phyloP scores from a whole-genome alignment of 2,797 vertebrate species.

The Chelon labrosus region DNA sequence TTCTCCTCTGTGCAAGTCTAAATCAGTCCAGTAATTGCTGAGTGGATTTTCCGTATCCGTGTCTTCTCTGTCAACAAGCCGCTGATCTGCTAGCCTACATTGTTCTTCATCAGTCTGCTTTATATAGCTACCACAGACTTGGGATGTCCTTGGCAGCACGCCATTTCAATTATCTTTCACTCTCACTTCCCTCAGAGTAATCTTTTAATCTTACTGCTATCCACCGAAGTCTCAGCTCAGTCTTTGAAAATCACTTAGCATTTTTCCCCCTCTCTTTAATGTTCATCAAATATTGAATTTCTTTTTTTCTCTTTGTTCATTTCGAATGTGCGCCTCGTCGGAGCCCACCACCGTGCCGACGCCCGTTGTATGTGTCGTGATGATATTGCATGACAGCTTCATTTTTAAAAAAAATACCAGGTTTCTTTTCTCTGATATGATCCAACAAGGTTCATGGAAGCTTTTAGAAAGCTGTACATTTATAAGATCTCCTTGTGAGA shows the following conservation, averaged over 20 bases:
- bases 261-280: slow-evolving; percentile 52
- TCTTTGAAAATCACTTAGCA: slow-evolving; percentile 72
- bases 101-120: slow-evolving; percentile 49
- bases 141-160: slow-evolving; percentile 58
- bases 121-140: slow-evolving; percentile 29
- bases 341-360: slow-evolving; percentile 9
- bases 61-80: slow-evolving; percentile 38
- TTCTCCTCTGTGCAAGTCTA: background rate
- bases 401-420: background rate
- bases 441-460: background rate
- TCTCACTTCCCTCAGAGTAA: slow-evolving; percentile 70
- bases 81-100: slow-evolving; percentile 43
- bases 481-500: background rate
- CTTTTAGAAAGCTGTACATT: background rate
- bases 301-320: slow-evolving; percentile 23
- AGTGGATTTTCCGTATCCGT: slow-evolving; percentile 23
- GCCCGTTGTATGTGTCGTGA: background rate
- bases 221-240: slow-evolving; percentile 54
- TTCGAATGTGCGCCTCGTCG: slow-evolving; percentile 15
- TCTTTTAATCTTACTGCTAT: slow-evolving; percentile 71
- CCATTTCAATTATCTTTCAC: slow-evolving; percentile 77
- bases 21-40: slow-evolving; percentile 1
- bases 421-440: background rate
- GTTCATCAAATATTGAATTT: slow-evolving; percentile 57
- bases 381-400: slow-evolving; percentile 28